Evolutionary conservation across 2,113 vertebrate genomes (phyloP), one percentile per base, ranked within the genome.

Genomic region (Rhinolophus sinicus): DNA sequence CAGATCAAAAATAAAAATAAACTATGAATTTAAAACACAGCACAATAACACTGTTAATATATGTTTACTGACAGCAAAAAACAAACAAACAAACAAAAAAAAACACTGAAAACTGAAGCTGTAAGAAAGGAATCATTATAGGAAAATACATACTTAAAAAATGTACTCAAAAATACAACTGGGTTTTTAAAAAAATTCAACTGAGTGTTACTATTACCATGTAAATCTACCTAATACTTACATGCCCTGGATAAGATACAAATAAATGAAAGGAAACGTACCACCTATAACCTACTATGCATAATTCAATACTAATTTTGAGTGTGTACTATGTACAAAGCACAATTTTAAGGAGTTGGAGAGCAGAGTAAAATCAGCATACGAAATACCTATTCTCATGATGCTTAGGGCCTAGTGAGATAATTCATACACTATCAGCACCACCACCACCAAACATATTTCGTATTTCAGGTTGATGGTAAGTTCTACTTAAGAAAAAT

Each of bases 121-220:
- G 12, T 19, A 69, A 72, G 58, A 73, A 88, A 83, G 67, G 19
- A 82, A 80, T 72, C 26, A 83, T 58, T 76, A 54, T 33, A 84
- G 75, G 69, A 83, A 94, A 92, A 78, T 13, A 62, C 0, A 65
- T 81, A 14, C 44, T 93, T 93, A 70, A 78, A 78, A 67, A 78
- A 96, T 65, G 92, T 67, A 95, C n/a, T 88, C 9, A 93, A 81
- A 94, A 93, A 70, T 81, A 91, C 22, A 80, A 47, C 6, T 33
- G n/a, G 28, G 33, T 38, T 91, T 56, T 80, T 64, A 35, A 83
- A 65, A 94, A 72, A 90, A 78, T 65, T 89, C 72, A 95, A 60
- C 30, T 75, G 8, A 54, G 38, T 70, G 82, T 95, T 83, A 95
- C 4, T 50, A 16, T 97, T 87, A 72, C 6, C 50, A 30, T 65